Base-by-base conservation (phyloP, 2,113 vertebrate species). In the Montifringilla adamsi region DNA sequence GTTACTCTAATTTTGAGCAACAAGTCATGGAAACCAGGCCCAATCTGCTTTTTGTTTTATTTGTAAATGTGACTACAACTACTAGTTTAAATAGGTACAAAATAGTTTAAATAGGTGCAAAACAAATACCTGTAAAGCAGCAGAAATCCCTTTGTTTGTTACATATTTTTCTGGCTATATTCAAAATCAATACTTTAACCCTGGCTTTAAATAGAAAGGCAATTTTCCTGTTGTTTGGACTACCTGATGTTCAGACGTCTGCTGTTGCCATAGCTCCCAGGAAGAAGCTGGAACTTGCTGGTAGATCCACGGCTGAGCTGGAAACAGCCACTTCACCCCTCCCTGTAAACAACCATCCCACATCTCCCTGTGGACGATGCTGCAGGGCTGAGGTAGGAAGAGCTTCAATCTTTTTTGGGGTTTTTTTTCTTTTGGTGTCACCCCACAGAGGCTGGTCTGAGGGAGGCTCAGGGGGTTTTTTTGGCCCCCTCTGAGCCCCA, bases 191-290 rank as follows among this genome's bases (percentile, higher is more conserved):
- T 20, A 73, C 35, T 69, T 41, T 24, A 78, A 91, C 44, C 46
- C 50, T n/a, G 67, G 44, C 35, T 80, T 73, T 84, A 74, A 84
- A 72, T 35, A 75, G 70, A 91, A 83, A 84, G n/a, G 55, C 84
- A 87, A 69, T 62, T 76, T 79, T 67, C 33, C 26, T 26, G 77
- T n/a, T 77, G 39, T 37, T 73, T 66, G 55, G 33, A 64, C 53
- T 68, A 67, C 72, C 62, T 50, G 74, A 37, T 58, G 66, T 73
- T 74, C 58, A 58, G 56, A 53, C 52, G n/a, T n/a, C 47, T 76
- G 92, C 63, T 63, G 58, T 72, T 52, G 23, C 60, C 58, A 6
- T 14, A 66, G 75, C n/a, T 94, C 66, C 46, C 62, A n/a, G 47
- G 62, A 79, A 70, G 64, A 63, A 74, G 69, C 50, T 66, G 56